Conservation (phyloP, 23 tunicate genomes). For the Styela plicata region DNA sequence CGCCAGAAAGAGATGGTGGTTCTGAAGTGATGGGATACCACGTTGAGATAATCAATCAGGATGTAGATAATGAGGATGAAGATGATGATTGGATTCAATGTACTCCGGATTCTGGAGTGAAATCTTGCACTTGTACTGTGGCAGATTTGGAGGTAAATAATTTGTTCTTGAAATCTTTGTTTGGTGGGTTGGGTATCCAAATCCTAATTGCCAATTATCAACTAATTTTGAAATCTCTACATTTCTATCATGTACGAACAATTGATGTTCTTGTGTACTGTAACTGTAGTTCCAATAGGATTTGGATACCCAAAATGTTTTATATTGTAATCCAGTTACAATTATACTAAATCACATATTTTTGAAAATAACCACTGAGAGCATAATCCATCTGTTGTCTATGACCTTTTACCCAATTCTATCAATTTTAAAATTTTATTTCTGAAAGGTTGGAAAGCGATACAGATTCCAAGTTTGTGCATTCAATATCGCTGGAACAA, state of each 20-base stretch:
- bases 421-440: not conserved
- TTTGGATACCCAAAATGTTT: too few species aligned
- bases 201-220: too few species aligned
- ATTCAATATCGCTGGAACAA: slow-evolving; percentile 21
- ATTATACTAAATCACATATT: too few species aligned
- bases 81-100: slow-evolving; percentile 67
- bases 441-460: slow-evolving; percentile 8
- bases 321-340: too few species aligned
- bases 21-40: slow-evolving; percentile 19
- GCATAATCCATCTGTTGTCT: too few species aligned
- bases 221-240: too few species aligned
- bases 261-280: too few species aligned
- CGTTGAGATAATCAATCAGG: slow-evolving; percentile 6
- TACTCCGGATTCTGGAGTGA: slow-evolving; percentile 60
- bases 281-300: too few species aligned
- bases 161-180: not conserved
- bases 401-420: too few species aligned
- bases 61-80: slow-evolving; percentile 41
- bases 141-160: slow-evolving; percentile 38
- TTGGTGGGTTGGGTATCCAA: not conserved
- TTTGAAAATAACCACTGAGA: too few species aligned
- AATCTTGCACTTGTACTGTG: slow-evolving; percentile 43
- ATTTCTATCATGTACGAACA: too few species aligned
- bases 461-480: slow-evolving; percentile 40
- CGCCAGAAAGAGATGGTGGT: slow-evolving; percentile 38